Conservation (phyloP, 92 coral and sea anemone species). For the Plumapathes pennacea region DNA sequence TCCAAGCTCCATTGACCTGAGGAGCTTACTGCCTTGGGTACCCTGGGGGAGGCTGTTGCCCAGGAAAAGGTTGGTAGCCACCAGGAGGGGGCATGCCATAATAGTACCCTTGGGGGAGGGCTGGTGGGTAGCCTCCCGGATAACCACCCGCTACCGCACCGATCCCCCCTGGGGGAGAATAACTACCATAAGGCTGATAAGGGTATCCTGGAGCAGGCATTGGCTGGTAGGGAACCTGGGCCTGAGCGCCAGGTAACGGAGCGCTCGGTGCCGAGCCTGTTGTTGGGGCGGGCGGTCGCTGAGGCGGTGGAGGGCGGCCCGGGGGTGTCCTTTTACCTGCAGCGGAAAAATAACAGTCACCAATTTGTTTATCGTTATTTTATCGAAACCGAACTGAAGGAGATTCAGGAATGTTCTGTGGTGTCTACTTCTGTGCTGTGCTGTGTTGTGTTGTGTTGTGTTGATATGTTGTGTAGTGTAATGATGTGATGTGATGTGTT, state of each 20-base stretch:
- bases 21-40: constrained; percentile 13
- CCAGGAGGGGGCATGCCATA: constrained; percentile 65
- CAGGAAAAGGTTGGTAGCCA: constrained; percentile 81
- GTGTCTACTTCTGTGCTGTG: too few species aligned
- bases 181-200: constrained; percentile 74
- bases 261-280: constrained; percentile 26
- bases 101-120: constrained; percentile 75
- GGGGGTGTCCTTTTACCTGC: constrained; percentile 65
- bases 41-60: constrained; percentile 69
- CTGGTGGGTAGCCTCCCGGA: constrained; percentile 47
- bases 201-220: constrained; percentile 90
- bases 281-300: constrained; percentile 41
- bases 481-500: too few species aligned
- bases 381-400: too few species aligned
- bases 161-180: constrained; percentile 89
- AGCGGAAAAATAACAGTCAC: constrained; percentile 1
- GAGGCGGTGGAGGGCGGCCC: constrained; percentile 74
- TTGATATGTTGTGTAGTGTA: too few species aligned
- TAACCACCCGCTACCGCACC: constrained; percentile 74
- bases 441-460: too few species aligned
- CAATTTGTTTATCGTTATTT: too few species aligned
- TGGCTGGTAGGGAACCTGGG: constrained; percentile 76
- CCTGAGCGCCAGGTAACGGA: constrained; percentile 50
- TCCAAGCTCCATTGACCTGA: too few species aligned
- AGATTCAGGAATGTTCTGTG: too few species aligned